Percentiles rank a stretch among this genome's conserved stretches.
phyloP scores from a whole-genome alignment of 1,140 invertebrate species.

The Eciton burchellii region DNA sequence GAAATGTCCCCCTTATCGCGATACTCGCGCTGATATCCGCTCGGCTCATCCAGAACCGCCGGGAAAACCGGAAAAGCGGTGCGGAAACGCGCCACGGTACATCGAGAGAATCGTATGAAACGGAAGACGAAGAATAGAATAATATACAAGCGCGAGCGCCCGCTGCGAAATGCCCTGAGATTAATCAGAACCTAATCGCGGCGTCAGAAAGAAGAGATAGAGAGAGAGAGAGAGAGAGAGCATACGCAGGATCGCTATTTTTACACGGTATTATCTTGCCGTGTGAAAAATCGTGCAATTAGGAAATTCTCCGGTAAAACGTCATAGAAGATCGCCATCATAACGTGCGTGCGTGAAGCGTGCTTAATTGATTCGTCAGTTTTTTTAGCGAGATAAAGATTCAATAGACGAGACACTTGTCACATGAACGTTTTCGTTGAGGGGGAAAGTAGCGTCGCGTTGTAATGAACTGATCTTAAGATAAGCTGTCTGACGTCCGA shows the following conservation, averaged over 20 bases:
- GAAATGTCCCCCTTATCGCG: too few species aligned
- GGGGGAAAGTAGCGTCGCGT: neutral
- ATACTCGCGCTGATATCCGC: neutral
- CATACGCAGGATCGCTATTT: neutral
- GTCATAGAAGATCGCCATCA: too few species aligned
- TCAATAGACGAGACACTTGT: neutral
- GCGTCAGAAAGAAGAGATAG: neutral
- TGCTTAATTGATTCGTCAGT: neutral
- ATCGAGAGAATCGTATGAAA: slow-evolving; percentile 6
- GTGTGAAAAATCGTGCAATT: slow-evolving; percentile 4
- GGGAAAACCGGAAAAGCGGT: neutral
- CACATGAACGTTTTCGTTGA: neutral
- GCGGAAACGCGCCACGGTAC: neutral
- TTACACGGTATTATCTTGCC: slow-evolving; percentile 11
- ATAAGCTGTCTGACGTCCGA: neutral
- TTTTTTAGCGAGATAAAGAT: neutral
- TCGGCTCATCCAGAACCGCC: slow-evolving; percentile 14
- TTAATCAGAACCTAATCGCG: slow-evolving; percentile 50
- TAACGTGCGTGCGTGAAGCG: too few species aligned
- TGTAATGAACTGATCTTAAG: neutral
- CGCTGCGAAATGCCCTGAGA: slow-evolving; percentile 40
- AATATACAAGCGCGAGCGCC: slow-evolving; percentile 59
- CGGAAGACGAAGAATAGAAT: slow-evolving; percentile 51
- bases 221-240: neutral
- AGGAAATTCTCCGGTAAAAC: too few species aligned